A percentile compares a stretch with the other conserved stretches of the same genome.
Conservation (phyloP, 1,140 invertebrate genomes). For the Apis florea region DNA sequence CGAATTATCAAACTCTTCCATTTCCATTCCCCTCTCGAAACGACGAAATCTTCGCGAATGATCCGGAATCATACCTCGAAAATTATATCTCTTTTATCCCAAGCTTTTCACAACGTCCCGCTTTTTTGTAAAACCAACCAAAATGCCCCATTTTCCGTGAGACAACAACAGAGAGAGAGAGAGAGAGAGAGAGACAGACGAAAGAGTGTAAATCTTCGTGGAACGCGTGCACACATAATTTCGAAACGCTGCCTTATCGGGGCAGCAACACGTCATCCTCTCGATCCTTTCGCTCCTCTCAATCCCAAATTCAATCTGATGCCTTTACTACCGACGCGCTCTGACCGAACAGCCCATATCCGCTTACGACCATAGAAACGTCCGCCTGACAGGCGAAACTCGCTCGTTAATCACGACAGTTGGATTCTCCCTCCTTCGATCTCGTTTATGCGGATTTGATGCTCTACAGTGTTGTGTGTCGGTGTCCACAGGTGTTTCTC, state of each 20-base stretch:
- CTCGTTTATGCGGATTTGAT: slow-evolving; percentile 28
- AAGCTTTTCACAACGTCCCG: no score
- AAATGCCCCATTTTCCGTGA: background rate
- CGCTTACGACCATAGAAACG: slow-evolving; percentile 38
- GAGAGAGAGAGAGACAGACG: no score
- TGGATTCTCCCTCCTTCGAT: slow-evolving; percentile 31
- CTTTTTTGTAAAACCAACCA: no score
- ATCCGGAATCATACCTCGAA: background rate
- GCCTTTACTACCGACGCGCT: slow-evolving; percentile 23
- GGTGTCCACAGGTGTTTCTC: background rate
- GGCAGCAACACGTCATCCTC: slow-evolving; percentile 13
- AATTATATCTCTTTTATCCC: background rate
- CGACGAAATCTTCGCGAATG: background rate
- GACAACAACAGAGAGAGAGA: no score
- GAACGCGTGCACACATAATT: slow-evolving; percentile 45
- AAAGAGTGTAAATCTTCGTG: background rate
- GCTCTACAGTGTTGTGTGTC: background rate
- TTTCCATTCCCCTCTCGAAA: background rate
- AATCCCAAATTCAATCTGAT: slow-evolving; percentile 46
- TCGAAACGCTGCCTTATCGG: slow-evolving; percentile 20
- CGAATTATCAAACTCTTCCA: no score
- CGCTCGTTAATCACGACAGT: slow-evolving; percentile 46
- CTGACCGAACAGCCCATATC: slow-evolving; percentile 35
- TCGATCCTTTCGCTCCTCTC: slow-evolving; percentile 36
- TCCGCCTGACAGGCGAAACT: slow-evolving; percentile 26